Percentiles rank a stretch among this genome's conserved stretches.
Evolutionary conservation across 35 echinoderm and acorn worm species (phyloP).

Genomic region (Amphiura filiformis): DNA sequence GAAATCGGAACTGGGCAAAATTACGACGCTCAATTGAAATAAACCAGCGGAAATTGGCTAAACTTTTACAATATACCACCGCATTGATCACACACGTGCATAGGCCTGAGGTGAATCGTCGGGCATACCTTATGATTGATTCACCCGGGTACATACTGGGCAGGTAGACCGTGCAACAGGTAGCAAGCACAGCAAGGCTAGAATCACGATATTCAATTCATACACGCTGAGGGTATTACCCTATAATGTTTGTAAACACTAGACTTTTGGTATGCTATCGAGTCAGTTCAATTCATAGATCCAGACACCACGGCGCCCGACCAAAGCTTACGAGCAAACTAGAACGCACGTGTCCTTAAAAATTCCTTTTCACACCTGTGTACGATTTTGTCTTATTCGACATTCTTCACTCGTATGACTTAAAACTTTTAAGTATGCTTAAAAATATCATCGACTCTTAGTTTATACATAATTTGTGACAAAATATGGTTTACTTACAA

Average conservation of each 20-base stretch:
- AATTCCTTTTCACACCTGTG: neutral
- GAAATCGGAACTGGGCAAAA: too few relatives aligned
- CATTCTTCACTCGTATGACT: neutral
- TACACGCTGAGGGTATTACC: constrained; percentile 6
- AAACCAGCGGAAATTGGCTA: neutral
- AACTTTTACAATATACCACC: neutral
- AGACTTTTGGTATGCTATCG: neutral
- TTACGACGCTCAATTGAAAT: too few relatives aligned
- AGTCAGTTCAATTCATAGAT: neutral
- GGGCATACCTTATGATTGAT: neutral
- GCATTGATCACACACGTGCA: neutral
- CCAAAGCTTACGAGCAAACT: neutral
- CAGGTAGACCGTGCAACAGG: neutral
- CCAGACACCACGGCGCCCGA: neutral
- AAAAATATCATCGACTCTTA: neutral
- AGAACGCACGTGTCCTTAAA: neutral
- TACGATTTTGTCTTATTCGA: neutral
- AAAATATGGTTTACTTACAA: too few relatives aligned
- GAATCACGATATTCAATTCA: too few relatives aligned
- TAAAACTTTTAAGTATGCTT: neutral
- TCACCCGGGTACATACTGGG: neutral
- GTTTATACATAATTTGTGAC: too few relatives aligned
- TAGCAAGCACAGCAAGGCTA: too few relatives aligned
- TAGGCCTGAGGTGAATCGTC: neutral
- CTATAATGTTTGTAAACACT: constrained; percentile 11